Percentiles rank a stretch among this genome's conserved stretches.
These are phyloP conservation scores for Steinernema hermaphroditum DNA, from an alignment of 2,888 invertebrate species.

Conservation along the genomic window DNA sequence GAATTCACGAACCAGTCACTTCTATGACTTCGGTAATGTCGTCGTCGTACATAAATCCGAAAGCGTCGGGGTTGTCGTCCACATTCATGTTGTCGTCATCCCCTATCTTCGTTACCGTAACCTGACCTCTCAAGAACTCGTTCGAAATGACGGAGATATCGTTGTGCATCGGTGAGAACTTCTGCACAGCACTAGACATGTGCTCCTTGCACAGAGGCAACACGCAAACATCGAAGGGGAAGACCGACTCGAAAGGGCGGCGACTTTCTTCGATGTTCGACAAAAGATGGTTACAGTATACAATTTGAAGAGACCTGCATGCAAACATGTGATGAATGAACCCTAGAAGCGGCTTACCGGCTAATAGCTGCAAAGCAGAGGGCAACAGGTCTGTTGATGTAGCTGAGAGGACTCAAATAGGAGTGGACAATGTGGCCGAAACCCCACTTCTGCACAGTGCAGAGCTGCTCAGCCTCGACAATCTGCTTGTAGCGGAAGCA, in stretches of 20 bases:
- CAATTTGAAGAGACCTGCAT: conserved; percentile 58
- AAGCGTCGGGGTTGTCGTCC: conserved; percentile 5
- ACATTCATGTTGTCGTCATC: background rate
- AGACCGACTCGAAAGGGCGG: conserved; percentile 39
- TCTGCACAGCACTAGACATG: background rate
- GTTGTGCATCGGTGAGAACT: conserved; percentile 33
- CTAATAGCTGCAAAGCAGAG: conserved; percentile 68
- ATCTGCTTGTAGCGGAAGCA: conserved; percentile 85
- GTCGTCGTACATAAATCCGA: conserved; percentile 16
- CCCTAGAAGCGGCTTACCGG: conserved; percentile 61
- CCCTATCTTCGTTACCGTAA: background rate
- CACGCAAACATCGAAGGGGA: conserved; percentile 40
- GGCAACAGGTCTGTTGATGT: conserved; percentile 72
- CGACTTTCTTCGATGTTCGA: conserved; percentile 32
- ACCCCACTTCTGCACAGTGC: conserved; percentile 80
- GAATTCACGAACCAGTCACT: background rate
- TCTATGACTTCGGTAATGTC: background rate
- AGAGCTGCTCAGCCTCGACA: conserved; percentile 74
- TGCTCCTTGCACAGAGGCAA: conserved; percentile 26
- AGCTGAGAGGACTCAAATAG: conserved; percentile 82
- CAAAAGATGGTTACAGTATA: conserved; percentile 58
- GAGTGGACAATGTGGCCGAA: conserved; percentile 83
- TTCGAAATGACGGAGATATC: conserved; percentile 19
- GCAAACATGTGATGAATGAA: background rate
- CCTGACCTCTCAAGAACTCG: background rate